A percentile compares a stretch with the other conserved stretches of the same genome.
Conservation (phyloP, 2,888 invertebrate species). For the Orchestes rusci region DNA sequence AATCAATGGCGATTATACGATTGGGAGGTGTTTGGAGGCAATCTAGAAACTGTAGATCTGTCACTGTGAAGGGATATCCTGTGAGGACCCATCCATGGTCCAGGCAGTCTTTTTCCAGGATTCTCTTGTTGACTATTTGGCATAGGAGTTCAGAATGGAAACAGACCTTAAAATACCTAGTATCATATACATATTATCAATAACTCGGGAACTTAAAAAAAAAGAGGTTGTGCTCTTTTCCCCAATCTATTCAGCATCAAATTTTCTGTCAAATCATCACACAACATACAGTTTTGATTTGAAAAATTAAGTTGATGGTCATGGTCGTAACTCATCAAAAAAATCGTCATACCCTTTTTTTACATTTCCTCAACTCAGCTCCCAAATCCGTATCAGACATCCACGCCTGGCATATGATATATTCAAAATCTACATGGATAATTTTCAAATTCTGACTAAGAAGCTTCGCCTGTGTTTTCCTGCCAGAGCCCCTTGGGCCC, state of each 20-base stretch:
- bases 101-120: conserved; percentile 50
- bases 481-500: conserved; percentile 54
- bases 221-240: background rate
- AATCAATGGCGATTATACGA: conserved; percentile 41
- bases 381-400: conserved; percentile 39
- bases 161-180: conserved; percentile 33
- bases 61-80: conserved; percentile 50
- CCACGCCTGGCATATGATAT: conserved; percentile 48
- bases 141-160: conserved; percentile 39
- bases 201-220: background rate
- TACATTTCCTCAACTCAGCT: conserved; percentile 35
- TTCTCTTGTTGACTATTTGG: conserved; percentile 42
- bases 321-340: no score
- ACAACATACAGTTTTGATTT: no score
- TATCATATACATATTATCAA: no score
- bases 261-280: no score
- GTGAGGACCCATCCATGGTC: conserved; percentile 57
- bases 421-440: conserved; percentile 51
- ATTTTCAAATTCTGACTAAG: conserved; percentile 50
- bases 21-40: conserved; percentile 55
- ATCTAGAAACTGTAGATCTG: conserved; percentile 55
- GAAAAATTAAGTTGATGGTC: no score
- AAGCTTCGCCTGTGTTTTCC: conserved; percentile 48
- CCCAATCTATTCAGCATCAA: no score
- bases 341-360: conserved; percentile 27